These are phyloP conservation scores for Patiria pectinifera DNA, from an alignment of 53 echinoderm and acorn worm species.

Conservation along the genomic window DNA sequence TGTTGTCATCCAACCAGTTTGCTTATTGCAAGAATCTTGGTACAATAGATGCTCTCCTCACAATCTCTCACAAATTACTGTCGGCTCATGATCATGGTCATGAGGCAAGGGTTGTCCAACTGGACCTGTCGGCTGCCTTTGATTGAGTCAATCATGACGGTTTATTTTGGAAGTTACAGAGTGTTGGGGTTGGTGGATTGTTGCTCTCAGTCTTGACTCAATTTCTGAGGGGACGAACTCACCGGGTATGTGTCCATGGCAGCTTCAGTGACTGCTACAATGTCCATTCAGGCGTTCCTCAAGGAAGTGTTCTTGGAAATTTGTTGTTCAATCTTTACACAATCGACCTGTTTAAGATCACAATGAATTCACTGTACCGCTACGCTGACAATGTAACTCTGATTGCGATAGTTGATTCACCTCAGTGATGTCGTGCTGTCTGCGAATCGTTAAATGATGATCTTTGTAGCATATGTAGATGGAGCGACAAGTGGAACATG, in stretches of 20 bases:
- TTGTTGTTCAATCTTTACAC: conserved; percentile 26
- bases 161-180: too few relatives aligned
- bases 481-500: background rate
- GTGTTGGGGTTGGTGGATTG: too few relatives aligned
- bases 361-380: background rate
- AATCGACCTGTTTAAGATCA: conserved; percentile 5
- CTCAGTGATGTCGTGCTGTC: background rate
- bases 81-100: too few relatives aligned
- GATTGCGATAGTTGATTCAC: background rate
- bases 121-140: too few relatives aligned
- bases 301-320: background rate
- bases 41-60: background rate
- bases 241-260: too few relatives aligned
- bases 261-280: too few relatives aligned
- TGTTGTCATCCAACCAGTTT: background rate
- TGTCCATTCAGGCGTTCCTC: background rate
- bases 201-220: too few relatives aligned
- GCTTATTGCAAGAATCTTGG: background rate
- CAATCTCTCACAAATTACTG: background rate
- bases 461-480: conserved; percentile 1
- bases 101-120: too few relatives aligned
- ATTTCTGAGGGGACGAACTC: too few relatives aligned
- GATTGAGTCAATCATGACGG: too few relatives aligned
- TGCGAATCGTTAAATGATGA: conserved; percentile 5
- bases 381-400: conserved; percentile 7